These are phyloP conservation scores for Coecobrya sp. DNA, from an alignment of 2,888 invertebrate genomes.

Conservation along the genomic window DNA sequence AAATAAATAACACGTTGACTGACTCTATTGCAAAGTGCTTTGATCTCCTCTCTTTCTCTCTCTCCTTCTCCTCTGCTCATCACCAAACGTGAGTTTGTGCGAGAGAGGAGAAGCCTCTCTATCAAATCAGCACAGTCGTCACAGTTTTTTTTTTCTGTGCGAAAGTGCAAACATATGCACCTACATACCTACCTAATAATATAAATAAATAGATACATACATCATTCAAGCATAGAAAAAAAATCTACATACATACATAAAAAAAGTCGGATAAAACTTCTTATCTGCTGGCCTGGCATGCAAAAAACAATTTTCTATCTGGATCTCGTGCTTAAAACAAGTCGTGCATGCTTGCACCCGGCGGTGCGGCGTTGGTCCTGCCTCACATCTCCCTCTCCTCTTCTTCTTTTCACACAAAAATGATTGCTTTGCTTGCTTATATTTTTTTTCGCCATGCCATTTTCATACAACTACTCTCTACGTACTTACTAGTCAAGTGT, in stretches of 20 bases:
- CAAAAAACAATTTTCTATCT: not conserved
- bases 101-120: not conserved
- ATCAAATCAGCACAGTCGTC: conserved; percentile 18
- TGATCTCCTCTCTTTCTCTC: conserved; percentile 12
- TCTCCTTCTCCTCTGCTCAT: not conserved
- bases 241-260: not conserved
- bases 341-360: conserved; percentile 23
- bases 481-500: too few species aligned
- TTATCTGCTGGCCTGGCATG: conserved; percentile 9
- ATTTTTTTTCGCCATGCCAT: not conserved
- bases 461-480: too few species aligned
- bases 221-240: too few species aligned
- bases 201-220: not conserved
- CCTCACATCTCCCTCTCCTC: not conserved
- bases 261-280: not conserved
- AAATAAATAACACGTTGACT: conserved; percentile 29
- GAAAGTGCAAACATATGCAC: not conserved
- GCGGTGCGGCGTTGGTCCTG: not conserved
- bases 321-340: conserved; percentile 35
- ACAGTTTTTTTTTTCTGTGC: not conserved
- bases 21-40: conserved; percentile 12
- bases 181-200: not conserved
- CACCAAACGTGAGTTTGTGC: not conserved
- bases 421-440: not conserved
- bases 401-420: not conserved